Percentiles rank a stretch among this genome's conserved stretches.
Evolutionary conservation across 53 echinoderm and acorn worm genomes (phyloP).

Genomic region (Stichopus horrens): DNA sequence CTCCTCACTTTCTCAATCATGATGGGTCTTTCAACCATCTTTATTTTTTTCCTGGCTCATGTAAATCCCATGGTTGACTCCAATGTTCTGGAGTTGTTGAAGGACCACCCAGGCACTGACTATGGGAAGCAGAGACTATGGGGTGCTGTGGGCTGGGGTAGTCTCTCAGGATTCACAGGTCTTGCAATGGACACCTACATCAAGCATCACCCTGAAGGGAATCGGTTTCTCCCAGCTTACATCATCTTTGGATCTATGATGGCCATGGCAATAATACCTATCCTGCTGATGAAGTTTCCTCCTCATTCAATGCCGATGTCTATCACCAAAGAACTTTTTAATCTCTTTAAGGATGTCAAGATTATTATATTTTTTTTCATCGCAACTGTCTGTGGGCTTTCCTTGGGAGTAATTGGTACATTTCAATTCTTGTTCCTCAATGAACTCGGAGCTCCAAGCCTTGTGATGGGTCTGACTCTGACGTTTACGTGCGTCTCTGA

Average conservation of each 20-base stretch:
- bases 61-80: constrained; percentile 34
- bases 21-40: background rate
- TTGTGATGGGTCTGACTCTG: constrained; percentile 84
- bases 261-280: constrained; percentile 22
- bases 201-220: constrained; percentile 31
- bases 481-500: constrained; percentile 81
- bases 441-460: constrained; percentile 69
- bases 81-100: constrained; percentile 21
- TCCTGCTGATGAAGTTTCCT: constrained; percentile 45
- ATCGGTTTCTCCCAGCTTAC: constrained; percentile 59
- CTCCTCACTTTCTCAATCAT: constrained; percentile 33
- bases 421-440: constrained; percentile 83
- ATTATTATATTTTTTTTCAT: constrained; percentile 58
- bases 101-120: constrained; percentile 40
- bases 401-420: constrained; percentile 71
- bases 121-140: constrained; percentile 71
- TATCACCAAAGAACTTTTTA: constrained; percentile 43
- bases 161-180: constrained; percentile 60
- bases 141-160: constrained; percentile 71
- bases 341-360: constrained; percentile 50
- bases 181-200: constrained; percentile 58
- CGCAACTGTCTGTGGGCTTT: constrained; percentile 56
- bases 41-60: constrained; percentile 8
- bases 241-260: constrained; percentile 45
- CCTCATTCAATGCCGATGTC: constrained; percentile 48